Evolutionary conservation across 2,888 invertebrate genomes (phyloP), one percentile per base, ranked within the genome.

Genomic region (Perdita meconis): DNA sequence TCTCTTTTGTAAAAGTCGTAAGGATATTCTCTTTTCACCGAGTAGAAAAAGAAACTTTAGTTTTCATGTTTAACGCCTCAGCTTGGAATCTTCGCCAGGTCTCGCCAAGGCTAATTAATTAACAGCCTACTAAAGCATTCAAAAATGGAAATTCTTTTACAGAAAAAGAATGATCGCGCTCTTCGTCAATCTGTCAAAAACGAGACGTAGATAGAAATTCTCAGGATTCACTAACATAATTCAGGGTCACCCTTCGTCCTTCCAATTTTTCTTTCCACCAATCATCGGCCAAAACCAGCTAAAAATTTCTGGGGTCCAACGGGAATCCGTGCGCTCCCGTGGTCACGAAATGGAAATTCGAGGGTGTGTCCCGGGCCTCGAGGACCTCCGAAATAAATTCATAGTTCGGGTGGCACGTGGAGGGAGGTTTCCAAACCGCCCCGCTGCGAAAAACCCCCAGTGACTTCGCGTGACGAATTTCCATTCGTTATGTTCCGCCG

Each of bases 401-500:
- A 38, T 34, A 51, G 16, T 34, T 19, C 4, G 10, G 2, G 12
- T n/a, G 64, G 30, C 40, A 24, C 51, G 47, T n/a, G 51, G 56
- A 30, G 60, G 22, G 10, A 60, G 42, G 16, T 61, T 38, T 10
- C 13, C 61, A 64, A n/a, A 68, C 59, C 70, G 65, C 70, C 78
- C 70, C 56, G 75, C 75, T 67, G 68, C 53, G 50, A 71, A 65
- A n/a, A 72, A 70, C 16, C 73, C 34, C 19, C 36, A n/a, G 61
- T 40, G 55, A 56, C 63, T 77, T 77, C 55, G 61, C 80, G 69
- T 70, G 74, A 74, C 74, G 74, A 79, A 78, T 74, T 74, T 78
- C 67, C 71, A 71, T 77, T 66, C 65, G 76, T 57, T 59, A 55
- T 63, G 63, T 75, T 22, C 13, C 55, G 56, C 13, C 47, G 36